These are phyloP conservation scores for Alauda arvensis DNA, from an alignment of 2,797 vertebrate genomes.

Conservation along the genomic window DNA sequence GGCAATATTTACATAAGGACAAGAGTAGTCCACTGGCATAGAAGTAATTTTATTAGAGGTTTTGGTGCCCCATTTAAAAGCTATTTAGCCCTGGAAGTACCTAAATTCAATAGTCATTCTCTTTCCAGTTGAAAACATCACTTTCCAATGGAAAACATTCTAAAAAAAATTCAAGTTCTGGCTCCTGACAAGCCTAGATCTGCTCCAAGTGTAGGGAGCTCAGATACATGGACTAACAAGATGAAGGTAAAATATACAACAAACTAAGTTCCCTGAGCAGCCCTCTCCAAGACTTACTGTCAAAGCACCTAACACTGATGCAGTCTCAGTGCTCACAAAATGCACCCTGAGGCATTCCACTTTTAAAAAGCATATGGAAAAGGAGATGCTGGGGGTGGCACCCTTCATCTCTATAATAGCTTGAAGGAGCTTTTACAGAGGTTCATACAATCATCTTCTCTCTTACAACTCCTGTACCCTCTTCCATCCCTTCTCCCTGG, in stretches of 20 bases:
- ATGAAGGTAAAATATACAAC: not conserved
- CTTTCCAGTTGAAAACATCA: not conserved
- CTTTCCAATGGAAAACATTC: not conserved
- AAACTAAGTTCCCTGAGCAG: not conserved
- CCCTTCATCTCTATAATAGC: not conserved
- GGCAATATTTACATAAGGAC: not conserved
- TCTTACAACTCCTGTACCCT: not conserved
- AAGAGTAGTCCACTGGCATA: not conserved
- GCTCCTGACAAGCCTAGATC: not conserved
- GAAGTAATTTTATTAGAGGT: not conserved
- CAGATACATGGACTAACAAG: not conserved
- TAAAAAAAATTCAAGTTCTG: not conserved
- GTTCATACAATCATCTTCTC: not conserved
- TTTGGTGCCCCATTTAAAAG: not conserved
- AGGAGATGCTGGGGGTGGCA: not conserved
- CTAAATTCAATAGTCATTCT: not conserved
- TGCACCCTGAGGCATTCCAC: not conserved
- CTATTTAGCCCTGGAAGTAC: not conserved
- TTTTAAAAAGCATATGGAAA: slow-evolving; percentile 1
- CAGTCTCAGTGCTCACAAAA: not conserved
- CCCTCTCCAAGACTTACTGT: not conserved
- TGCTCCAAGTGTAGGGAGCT: not conserved
- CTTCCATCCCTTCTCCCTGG: not conserved
- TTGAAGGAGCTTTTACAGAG: not conserved
- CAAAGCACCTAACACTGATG: not conserved